These are phyloP conservation scores for Azorinus chamasolen DNA, from an alignment of 2,888 invertebrate genomes.

Conservation along the genomic window DNA sequence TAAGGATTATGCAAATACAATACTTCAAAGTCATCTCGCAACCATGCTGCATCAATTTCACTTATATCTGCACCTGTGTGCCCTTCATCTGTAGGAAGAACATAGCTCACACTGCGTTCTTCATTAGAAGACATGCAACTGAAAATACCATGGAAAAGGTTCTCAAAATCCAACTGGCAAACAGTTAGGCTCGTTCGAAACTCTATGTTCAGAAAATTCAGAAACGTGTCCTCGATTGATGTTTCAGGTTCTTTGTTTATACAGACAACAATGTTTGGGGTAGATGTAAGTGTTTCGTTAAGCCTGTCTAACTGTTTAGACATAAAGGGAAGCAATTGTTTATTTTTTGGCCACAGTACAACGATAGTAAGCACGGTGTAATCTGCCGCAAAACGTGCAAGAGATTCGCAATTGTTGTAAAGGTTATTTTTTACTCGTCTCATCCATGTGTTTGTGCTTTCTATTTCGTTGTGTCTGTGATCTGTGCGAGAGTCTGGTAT, in stretches of 20 bases:
- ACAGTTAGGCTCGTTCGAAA: slow-evolving; percentile 11
- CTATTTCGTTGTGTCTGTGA: slow-evolving; percentile 18
- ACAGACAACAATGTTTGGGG: slow-evolving; percentile 55
- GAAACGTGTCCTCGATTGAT: slow-evolving; percentile 17
- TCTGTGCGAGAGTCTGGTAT: slow-evolving; percentile 45
- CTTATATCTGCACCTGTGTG: no score
- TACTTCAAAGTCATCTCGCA: slow-evolving; percentile 65
- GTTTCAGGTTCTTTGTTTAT: slow-evolving; percentile 11
- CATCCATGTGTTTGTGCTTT: slow-evolving; percentile 24
- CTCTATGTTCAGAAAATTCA: slow-evolving; percentile 13
- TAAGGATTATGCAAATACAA: slow-evolving; percentile 55
- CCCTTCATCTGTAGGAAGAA: no score
- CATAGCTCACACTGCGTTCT: no score
- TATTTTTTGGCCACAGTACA: slow-evolving; percentile 61
- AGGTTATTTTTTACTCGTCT: slow-evolving; percentile 28
- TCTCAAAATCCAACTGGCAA: slow-evolving; percentile 4
- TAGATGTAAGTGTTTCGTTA: slow-evolving; percentile 12
- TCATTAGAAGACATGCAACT: not conserved
- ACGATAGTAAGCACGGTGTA: slow-evolving; percentile 55
- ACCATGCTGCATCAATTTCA: no score
- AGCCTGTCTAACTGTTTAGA: slow-evolving; percentile 34
- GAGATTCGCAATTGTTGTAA: slow-evolving; percentile 27
- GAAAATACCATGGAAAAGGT: slow-evolving; percentile 23
- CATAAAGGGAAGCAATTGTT: slow-evolving; percentile 29
- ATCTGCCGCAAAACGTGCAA: slow-evolving; percentile 51